phyloP scores from a whole-genome alignment of 2,888 invertebrate species.

The Endotricha flammealis region DNA sequence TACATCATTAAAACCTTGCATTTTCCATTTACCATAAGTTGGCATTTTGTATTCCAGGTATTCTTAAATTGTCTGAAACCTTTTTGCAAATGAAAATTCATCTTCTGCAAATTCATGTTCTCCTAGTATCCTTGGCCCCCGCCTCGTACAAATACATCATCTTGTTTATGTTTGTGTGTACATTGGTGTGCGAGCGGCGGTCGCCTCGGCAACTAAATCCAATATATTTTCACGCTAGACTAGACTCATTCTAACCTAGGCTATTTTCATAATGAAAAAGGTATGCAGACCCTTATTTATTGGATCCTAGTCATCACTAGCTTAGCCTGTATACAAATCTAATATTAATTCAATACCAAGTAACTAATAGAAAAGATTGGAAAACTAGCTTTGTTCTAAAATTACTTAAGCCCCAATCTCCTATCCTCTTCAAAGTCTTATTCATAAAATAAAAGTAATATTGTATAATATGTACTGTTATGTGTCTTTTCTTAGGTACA shows the following conservation, averaged over 20 bases:
- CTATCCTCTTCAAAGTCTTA: too few relatives aligned
- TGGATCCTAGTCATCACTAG: not conserved
- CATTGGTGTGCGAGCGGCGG: constrained; percentile 1
- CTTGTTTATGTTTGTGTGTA: too few relatives aligned
- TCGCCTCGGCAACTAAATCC: constrained; percentile 2
- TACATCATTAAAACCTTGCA: too few relatives aligned
- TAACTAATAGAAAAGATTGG: not conserved
- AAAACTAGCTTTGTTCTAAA: not conserved
- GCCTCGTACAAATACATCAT: too few relatives aligned
- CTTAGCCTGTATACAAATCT: not conserved
- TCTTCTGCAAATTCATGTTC: not conserved
- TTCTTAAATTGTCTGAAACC: not conserved
- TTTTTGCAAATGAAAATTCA: not conserved
- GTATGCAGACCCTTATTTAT: not conserved
- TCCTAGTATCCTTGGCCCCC: not conserved
- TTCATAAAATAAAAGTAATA: too few relatives aligned
- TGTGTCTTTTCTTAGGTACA: too few relatives aligned
- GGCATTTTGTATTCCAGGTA: too few relatives aligned
- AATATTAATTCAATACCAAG: not conserved
- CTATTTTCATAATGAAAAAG: not conserved
- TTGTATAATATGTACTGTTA: too few relatives aligned
- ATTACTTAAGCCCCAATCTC: too few relatives aligned
- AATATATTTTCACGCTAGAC: constrained; percentile 11
- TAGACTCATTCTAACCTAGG: constrained; percentile 1
- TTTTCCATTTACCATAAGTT: too few relatives aligned